Evolutionary conservation across 2,113 vertebrate species (phyloP).

Genomic region (Phyllostomus hastatus): DNA sequence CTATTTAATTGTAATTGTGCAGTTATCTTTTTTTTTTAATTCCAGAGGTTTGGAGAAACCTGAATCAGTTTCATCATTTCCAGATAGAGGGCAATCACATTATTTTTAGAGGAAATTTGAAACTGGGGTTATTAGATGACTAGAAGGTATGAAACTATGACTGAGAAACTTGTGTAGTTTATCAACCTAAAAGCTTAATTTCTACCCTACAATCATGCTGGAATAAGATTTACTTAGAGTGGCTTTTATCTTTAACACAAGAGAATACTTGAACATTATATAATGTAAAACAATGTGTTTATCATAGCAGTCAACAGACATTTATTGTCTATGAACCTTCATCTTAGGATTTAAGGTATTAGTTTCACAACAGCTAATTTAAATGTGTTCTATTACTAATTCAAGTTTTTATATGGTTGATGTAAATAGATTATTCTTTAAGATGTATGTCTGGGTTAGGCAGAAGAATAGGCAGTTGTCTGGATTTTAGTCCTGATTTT

Average conservation of each 20-base stretch:
- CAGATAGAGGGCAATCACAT: neutral
- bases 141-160: neutral
- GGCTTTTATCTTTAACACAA: slow-evolving; percentile 8
- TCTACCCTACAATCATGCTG: neutral
- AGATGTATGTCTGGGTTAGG: neutral
- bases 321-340: slow-evolving; percentile 34
- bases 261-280: slow-evolving; percentile 24
- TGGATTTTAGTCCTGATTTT: slow-evolving; percentile 15
- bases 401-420: slow-evolving; percentile 3
- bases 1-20: neutral
- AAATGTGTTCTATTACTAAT: slow-evolving; percentile 32
- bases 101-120: slow-evolving; percentile 31
- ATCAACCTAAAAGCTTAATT: slow-evolving; percentile 17
- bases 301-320: neutral
- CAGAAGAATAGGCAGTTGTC: neutral
- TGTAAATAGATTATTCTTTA: slow-evolving; percentile 5
- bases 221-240: slow-evolving; percentile 9
- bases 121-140: neutral
- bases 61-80: slow-evolving; percentile 5
- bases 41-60: neutral
- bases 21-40: slow-evolving; percentile 37
- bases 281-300: neutral
- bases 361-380: neutral
- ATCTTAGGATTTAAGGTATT: slow-evolving; percentile 26
- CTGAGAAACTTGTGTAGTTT: slow-evolving; percentile 32